Evolutionary conservation across 2,113 vertebrate genomes (phyloP).

Genomic region (Suncus etruscus): DNA sequence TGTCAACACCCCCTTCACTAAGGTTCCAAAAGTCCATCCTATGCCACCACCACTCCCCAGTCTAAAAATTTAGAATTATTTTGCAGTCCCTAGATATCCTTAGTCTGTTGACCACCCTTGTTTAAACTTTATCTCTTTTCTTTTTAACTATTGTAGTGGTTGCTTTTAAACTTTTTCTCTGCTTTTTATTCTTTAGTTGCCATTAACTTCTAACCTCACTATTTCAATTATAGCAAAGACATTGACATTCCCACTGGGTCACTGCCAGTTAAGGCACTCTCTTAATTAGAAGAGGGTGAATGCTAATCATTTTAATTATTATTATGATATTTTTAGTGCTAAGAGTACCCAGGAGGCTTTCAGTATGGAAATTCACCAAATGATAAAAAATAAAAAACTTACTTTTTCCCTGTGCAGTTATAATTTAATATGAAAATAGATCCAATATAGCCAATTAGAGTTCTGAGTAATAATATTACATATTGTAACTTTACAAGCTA

Average conservation of each 20-base stretch:
- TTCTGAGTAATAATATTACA: slow-evolving; percentile 25
- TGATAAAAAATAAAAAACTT: slow-evolving; percentile 12
- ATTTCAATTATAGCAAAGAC: not conserved
- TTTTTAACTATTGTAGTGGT: not conserved
- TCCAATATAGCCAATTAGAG: slow-evolving; percentile 1
- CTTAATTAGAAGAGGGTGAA: slow-evolving; percentile 58
- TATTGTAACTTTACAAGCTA: not conserved
- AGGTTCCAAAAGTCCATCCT: no score
- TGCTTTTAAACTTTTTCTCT: not conserved
- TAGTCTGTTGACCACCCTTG: not conserved
- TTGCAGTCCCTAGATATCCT: not conserved
- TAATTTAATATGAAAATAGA: slow-evolving; percentile 56
- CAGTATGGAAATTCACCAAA: slow-evolving; percentile 26
- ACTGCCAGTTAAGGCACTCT: not conserved
- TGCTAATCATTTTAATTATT: slow-evolving; percentile 58
- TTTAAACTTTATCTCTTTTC: not conserved
- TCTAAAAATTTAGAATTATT: not conserved
- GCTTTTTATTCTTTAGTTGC: not conserved
- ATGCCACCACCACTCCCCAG: no score
- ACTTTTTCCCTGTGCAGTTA: not conserved
- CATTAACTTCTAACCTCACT: slow-evolving; percentile 3
- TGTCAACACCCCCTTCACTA: no score
- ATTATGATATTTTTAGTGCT: slow-evolving; percentile 30
- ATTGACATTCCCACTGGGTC: not conserved
- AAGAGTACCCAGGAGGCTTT: slow-evolving; percentile 31